A percentile compares a stretch with the other conserved stretches of the same genome.
Evolutionary conservation across 2,797 vertebrate species (phyloP).

Genomic region (Synanceia verrucosa): DNA sequence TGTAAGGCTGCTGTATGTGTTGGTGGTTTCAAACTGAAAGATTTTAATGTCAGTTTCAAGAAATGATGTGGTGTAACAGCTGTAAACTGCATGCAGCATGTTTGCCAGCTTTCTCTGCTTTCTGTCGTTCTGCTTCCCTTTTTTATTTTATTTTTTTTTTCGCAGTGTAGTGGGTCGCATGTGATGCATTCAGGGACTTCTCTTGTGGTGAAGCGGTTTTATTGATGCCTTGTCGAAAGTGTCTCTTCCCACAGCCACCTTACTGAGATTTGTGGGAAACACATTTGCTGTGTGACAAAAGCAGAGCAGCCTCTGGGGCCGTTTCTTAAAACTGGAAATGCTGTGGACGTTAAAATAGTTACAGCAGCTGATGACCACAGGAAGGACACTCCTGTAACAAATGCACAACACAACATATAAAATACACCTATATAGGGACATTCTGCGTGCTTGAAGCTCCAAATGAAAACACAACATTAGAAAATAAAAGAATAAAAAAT

Average conservation of each 20-base stretch:
- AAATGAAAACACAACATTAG: not conserved
- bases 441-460: not conserved
- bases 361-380: constrained; percentile 8
- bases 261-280: constrained; percentile 31
- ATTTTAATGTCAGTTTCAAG: constrained; percentile 31
- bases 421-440: not conserved
- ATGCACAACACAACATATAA: too few relatives aligned
- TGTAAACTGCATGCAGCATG: constrained; percentile 24
- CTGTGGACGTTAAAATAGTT: constrained; percentile 28
- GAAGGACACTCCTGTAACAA: not conserved
- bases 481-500: not conserved
- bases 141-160: constrained; percentile 33
- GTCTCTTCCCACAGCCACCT: constrained; percentile 30
- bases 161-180: constrained; percentile 11
- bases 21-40: constrained; percentile 13
- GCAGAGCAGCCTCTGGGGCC: constrained; percentile 19
- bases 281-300: constrained; percentile 29
- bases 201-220: constrained; percentile 2
- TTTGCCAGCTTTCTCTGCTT: constrained; percentile 28
- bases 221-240: constrained; percentile 34
- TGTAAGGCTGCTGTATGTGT: not conserved
- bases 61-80: constrained; percentile 31
- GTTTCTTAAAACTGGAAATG: constrained; percentile 36
- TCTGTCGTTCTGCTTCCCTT: constrained; percentile 2
- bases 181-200: constrained; percentile 39